Evolutionary conservation across 2,113 vertebrate genomes (phyloP).

Genomic region (Diadophis punctatus): DNA sequence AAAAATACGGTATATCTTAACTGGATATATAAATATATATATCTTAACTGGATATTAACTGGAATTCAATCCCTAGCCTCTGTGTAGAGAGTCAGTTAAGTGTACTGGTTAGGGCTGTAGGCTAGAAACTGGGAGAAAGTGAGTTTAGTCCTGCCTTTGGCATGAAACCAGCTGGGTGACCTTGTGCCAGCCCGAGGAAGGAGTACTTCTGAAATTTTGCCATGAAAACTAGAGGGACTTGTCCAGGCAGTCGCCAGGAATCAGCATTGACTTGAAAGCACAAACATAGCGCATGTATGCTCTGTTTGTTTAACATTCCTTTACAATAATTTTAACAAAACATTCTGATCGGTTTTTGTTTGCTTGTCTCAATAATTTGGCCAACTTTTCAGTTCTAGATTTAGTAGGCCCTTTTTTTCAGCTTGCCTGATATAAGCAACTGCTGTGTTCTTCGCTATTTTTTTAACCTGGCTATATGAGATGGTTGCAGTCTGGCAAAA

Average conservation of each 20-base stretch:
- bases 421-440: not conserved
- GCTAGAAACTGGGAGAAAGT: not conserved
- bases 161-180: not conserved
- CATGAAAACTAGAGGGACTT: not conserved
- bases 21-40: too few species aligned
- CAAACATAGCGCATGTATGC: not conserved
- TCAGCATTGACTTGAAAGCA: not conserved
- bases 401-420: not conserved
- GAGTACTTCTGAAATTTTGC: not conserved
- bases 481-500: not conserved
- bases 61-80: not conserved
- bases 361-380: not conserved
- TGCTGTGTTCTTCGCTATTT: not conserved
- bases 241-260: not conserved
- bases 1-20: too few species aligned
- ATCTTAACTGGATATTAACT: not conserved
- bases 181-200: not conserved
- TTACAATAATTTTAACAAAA: not conserved
- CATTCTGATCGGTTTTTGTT: not conserved
- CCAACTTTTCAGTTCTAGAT: not conserved
- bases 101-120: not conserved
- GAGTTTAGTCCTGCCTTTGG: not conserved
- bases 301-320: not conserved
- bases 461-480: not conserved
- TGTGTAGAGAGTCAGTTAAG: not conserved